Conservation (phyloP, 1,140 invertebrate species). For the Lasaia peninsularis region DNA sequence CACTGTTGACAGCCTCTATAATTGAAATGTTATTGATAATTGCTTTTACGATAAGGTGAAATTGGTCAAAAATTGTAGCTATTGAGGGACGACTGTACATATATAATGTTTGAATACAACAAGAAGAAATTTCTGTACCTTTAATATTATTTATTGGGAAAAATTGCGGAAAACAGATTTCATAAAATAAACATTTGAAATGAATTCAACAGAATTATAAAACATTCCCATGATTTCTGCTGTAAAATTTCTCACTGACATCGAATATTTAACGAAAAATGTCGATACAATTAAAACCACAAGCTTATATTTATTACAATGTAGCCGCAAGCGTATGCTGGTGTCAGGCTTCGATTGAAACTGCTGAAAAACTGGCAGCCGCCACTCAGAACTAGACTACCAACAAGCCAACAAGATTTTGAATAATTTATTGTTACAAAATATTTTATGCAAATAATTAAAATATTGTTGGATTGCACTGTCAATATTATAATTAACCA, state of each 20-base stretch:
- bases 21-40: too few relatives aligned
- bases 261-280: constrained; percentile 5
- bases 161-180: too few relatives aligned
- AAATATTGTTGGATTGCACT: constrained; percentile 7
- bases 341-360: constrained; percentile 15
- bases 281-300: constrained; percentile 16
- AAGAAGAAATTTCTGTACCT: too few relatives aligned
- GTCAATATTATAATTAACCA: too few relatives aligned
- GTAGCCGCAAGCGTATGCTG: constrained; percentile 17
- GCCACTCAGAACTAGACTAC: constrained; percentile 17
- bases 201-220: background rate
- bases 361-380: constrained; percentile 23
- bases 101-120: too few relatives aligned
- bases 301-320: constrained; percentile 26
- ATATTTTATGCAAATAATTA: constrained; percentile 27
- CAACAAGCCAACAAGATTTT: constrained; percentile 14
- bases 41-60: too few relatives aligned
- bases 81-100: too few relatives aligned
- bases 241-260: background rate
- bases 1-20: too few relatives aligned
- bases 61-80: too few relatives aligned
- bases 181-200: too few relatives aligned
- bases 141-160: too few relatives aligned
- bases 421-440: constrained; percentile 26
- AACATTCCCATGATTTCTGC: constrained; percentile 3